phyloP scores from a whole-genome alignment of 2,888 invertebrate genomes.

The Smittia sp. region DNA sequence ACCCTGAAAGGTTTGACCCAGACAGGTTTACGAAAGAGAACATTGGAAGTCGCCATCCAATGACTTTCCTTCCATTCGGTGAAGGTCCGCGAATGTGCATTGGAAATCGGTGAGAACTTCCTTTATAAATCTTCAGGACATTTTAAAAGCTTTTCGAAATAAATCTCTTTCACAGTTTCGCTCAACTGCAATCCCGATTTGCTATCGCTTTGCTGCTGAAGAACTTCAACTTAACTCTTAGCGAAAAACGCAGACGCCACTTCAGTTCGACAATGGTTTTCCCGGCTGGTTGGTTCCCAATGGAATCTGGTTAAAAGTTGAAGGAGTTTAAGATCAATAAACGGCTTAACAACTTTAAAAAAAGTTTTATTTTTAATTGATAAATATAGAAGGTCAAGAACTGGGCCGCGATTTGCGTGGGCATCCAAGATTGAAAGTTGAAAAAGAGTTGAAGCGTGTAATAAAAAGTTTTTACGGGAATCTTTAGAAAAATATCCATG shows the following conservation, averaged over 20 bases:
- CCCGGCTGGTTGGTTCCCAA: neutral
- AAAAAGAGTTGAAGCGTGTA: too few species aligned
- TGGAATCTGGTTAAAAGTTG: neutral
- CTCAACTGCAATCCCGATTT: constrained; percentile 1
- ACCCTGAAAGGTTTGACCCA: constrained; percentile 51
- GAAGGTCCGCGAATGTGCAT: constrained; percentile 15
- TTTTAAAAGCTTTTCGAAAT: neutral
- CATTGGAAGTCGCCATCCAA: neutral
- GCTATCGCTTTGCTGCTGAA: neutral
- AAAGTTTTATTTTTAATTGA: too few species aligned
- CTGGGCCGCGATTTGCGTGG: too few species aligned
- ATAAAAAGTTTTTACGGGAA: too few species aligned
- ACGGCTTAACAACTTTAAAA: too few species aligned
- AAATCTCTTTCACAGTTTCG: constrained; percentile 12
- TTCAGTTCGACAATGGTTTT: constrained; percentile 43
- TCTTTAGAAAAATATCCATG: too few species aligned
- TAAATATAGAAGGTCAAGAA: too few species aligned
- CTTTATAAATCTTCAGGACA: too few species aligned
- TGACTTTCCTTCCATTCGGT: constrained; percentile 18
- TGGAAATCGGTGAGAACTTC: neutral
- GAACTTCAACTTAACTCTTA: constrained; percentile 41
- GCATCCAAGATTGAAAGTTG: too few species aligned
- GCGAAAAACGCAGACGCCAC: constrained; percentile 47
- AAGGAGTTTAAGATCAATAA: too few species aligned
- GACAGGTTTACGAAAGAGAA: constrained; percentile 52